A percentile compares a stretch with the other conserved stretches of the same genome.
These are phyloP conservation scores for Regulus satrapa DNA, from an alignment of 2,113 vertebrate genomes.

Conservation along the genomic window DNA sequence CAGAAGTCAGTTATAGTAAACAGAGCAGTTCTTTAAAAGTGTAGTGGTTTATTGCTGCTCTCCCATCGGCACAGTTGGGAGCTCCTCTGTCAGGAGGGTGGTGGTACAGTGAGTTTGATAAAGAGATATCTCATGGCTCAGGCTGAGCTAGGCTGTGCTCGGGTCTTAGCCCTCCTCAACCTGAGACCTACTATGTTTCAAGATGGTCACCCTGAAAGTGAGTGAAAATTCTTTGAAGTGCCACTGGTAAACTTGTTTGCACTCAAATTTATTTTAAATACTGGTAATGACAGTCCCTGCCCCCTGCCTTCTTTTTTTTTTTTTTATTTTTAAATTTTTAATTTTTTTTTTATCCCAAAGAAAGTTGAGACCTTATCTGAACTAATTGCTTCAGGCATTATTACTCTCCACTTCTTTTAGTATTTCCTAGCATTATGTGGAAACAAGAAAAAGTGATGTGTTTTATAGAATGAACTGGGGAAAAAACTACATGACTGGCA, in stretches of 20 bases:
- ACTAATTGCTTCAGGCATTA: background rate
- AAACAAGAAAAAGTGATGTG: background rate
- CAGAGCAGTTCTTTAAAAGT: background rate
- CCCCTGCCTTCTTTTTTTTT: fast-evolving
- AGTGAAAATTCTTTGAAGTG: background rate
- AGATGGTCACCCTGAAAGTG: background rate
- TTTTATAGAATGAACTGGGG: background rate
- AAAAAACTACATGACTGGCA: background rate
- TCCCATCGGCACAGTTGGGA: background rate
- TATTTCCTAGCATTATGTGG: background rate
- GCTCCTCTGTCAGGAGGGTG: background rate
- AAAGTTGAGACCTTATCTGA: background rate
- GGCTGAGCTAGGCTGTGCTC: background rate
- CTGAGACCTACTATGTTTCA: background rate
- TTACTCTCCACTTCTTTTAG: background rate
- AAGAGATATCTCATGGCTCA: background rate
- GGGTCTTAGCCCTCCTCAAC: background rate
- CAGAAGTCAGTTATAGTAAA: background rate
- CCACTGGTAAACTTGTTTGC: background rate
- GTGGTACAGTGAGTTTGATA: background rate
- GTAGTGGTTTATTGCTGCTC: background rate
- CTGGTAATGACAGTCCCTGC: background rate
- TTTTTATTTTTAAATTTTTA: too few relatives aligned
- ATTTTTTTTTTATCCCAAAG: background rate
- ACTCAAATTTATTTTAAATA: background rate